A percentile compares a stretch with the other conserved stretches of the same genome.
Evolutionary conservation across 2,797 vertebrate species (phyloP).

Genomic region (Peromyscus attwateri): DNA sequence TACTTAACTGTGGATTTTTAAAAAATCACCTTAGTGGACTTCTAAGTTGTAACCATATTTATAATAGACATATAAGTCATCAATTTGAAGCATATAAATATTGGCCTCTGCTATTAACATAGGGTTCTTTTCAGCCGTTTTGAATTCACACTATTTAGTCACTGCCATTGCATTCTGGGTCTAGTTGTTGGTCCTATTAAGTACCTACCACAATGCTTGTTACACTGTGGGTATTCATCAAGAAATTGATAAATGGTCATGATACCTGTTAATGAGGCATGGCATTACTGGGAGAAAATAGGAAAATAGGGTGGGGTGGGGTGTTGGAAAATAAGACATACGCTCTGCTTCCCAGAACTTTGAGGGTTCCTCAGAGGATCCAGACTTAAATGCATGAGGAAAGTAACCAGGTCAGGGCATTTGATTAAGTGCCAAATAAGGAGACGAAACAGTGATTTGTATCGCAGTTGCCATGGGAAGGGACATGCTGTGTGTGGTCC

Average conservation of each 20-base stretch:
- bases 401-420: neutral
- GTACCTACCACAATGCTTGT: neutral
- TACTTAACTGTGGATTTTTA: neutral
- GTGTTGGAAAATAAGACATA: neutral
- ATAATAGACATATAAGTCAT: neutral
- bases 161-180: neutral
- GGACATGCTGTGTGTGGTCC: neutral
- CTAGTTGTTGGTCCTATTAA: neutral
- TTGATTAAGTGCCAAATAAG: conserved; percentile 10
- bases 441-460: neutral
- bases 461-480: neutral
- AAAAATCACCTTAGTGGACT: neutral
- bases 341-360: neutral
- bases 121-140: neutral
- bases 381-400: neutral
- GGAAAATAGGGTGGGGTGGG: neutral
- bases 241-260: neutral
- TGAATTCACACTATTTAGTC: neutral
- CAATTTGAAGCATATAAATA: neutral
- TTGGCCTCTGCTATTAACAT: neutral
- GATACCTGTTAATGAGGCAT: neutral
- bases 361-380: neutral
- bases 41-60: neutral
- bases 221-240: neutral
- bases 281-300: neutral